Evolutionary conservation across 2,113 vertebrate genomes (phyloP).

Genomic region (Rhombomys opimus): DNA sequence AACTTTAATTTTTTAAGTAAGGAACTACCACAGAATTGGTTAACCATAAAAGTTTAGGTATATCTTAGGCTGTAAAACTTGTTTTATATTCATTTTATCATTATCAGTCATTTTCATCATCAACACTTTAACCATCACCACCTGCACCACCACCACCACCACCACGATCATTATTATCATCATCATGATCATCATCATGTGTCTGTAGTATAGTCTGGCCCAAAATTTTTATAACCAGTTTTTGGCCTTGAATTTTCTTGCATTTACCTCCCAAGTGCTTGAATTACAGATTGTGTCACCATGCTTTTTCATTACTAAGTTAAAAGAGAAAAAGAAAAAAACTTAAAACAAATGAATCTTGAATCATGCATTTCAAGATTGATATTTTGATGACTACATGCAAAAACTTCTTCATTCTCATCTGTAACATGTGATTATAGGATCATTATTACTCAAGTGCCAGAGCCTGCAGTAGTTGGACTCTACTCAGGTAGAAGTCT

Average conservation of each 20-base stretch:
- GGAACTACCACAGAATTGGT: not conserved
- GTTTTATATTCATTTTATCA: not conserved
- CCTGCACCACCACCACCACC: no score
- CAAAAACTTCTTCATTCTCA: not conserved
- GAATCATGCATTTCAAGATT: not conserved
- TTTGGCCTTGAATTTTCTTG: not conserved
- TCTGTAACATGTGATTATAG: not conserved
- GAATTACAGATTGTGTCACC: not conserved
- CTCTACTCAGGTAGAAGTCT: no score
- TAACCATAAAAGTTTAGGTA: not conserved
- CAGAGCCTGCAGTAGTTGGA: not conserved
- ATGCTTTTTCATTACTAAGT: not conserved
- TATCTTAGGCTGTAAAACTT: not conserved
- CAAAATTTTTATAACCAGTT: not conserved
- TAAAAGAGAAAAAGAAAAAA: not conserved
- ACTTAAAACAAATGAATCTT: not conserved
- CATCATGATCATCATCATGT: no score
- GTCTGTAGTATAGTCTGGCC: not conserved
- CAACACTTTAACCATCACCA: no score
- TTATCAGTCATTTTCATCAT: not conserved
- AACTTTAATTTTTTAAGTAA: not conserved
- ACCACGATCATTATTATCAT: no score
- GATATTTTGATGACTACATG: not conserved
- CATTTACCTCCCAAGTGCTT: not conserved
- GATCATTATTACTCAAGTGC: not conserved